phyloP scores from a whole-genome alignment of 2,797 vertebrate genomes.

The Neomorphus geoffroyi region DNA sequence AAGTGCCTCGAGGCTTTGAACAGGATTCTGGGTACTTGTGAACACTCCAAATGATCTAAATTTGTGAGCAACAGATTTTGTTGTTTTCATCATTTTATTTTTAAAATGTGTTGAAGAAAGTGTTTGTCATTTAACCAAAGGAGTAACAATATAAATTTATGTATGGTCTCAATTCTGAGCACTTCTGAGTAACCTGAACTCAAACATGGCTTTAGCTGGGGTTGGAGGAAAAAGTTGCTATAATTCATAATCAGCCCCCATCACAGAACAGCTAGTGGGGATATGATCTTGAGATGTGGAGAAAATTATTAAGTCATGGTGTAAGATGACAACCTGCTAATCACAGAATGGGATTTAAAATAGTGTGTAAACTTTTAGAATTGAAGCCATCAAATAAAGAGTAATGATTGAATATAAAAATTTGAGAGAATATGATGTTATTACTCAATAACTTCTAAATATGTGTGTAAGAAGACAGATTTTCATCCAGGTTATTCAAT shows the following conservation, averaged over 20 bases:
- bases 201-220: neutral
- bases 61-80: constrained; percentile 59
- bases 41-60: constrained; percentile 38
- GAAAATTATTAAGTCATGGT: neutral
- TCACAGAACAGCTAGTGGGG: neutral
- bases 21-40: constrained; percentile 19
- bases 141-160: neutral
- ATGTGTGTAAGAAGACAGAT: neutral
- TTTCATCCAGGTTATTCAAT: neutral
- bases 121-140: constrained; percentile 5
- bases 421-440: neutral
- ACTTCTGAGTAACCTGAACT: neutral
- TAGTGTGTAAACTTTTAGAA: neutral
- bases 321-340: neutral
- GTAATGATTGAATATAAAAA: neutral
- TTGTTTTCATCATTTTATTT: constrained; percentile 50
- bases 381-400: neutral
- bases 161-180: neutral
- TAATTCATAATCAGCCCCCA: neutral
- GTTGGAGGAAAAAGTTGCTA: neutral
- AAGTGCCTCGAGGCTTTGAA: neutral
- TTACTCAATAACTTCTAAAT: neutral
- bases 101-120: constrained; percentile 47
- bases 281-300: neutral
- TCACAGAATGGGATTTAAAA: neutral